Base-by-base conservation (phyloP, 2,888 invertebrate species). In the Synergus laeviventris region DNA sequence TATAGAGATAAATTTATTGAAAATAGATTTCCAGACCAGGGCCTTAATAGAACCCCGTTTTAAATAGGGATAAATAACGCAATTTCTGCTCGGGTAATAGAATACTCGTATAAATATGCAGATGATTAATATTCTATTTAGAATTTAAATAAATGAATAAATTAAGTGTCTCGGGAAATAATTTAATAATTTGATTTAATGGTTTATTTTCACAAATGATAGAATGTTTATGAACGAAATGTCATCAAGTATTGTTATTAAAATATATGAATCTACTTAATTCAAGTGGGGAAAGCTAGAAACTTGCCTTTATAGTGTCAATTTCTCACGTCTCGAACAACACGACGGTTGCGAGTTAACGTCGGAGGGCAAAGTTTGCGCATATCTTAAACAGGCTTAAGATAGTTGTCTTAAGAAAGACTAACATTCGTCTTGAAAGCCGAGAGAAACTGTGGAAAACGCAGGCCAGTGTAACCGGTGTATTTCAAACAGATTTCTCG, bases 401-500 rank as follows among this genome's bases (percentile, higher is more conserved):
- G 66, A 70, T 70, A 70, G 66, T 49, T 70, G 66, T 70, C 66
- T 70, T 49, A 70, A 70, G 49, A 70, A 70, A 70, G 66, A 70
- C 66, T 49, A 70, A 70, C 66, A 70, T 70, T 70, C 66, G 66
- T 70, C 66, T 70, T 70, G 45, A 49, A 70, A 70, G 66, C 31
- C 49, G 66, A 49, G 49, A 39, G 64, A 64, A 64, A 64, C 66
- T 31, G 66, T 70, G 66, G 66, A 70, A 70, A 70, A 70, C 49
- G 45, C 31, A 45, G 66, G 66, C 21, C 45, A 70, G 66, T 70
- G 66, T 70, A 70, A 70, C 45, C 24, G 66, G 66, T 70, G 66
- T 76, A 75, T 75, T 80, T 78, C 74, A 76, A 78, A 77, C 74
- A 76, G 75, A 80, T 80, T 80, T 76, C 74, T 74, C 76, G 62